Evolutionary conservation across 2,113 vertebrate species (phyloP), one percentile per base, ranked within the genome.

Genomic region (Plectropomus leopardus): DNA sequence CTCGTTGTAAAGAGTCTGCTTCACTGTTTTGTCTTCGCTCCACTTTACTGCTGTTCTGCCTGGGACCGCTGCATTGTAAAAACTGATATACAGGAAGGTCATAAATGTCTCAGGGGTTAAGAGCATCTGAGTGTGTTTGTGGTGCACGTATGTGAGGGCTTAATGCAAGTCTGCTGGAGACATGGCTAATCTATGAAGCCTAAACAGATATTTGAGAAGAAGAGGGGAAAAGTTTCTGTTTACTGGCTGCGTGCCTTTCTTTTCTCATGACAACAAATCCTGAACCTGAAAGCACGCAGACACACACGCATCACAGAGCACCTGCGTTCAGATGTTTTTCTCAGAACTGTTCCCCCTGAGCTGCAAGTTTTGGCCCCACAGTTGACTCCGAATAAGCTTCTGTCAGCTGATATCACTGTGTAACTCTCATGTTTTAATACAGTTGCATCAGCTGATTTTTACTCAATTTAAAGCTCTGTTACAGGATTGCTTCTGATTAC

Each of bases 41-140:
- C 55, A 36, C 81, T 90, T 91, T 81, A 92, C 85, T 89, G 89
- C 78, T 71, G 71, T 75, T 78, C 86, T 75, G 83, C 69, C 87
- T 67, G n/a, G 66, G 77, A 59, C 67, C 59, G 11, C 58, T 48
- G 77, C 83, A 28, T 85, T 80, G 68, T 90, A 88, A 91, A 90
- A 92, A 70, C 68, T 10, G 71, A 92, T 90, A 90, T 9, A 32
- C 87, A 81, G 88, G 91, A 93, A 92, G 84, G 75, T 78, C 72
- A 85, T 74, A 71, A 87, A 86, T 16, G 84, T 91, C 86, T 90
- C 87, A 51, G 28, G 74, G 75, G 84, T 73, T 24, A 51, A 51
- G 84, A 82, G 67, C 51, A 78, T 86, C 58, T 57, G 72, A 53
- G 80, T 26, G 23, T 24, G 55, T 32, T 10, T 54, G 60, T 14